Percentiles rank a stretch among this genome's conserved stretches.
Conservation (phyloP, 2,113 vertebrate genomes). For the Osmerus eperlanus region DNA sequence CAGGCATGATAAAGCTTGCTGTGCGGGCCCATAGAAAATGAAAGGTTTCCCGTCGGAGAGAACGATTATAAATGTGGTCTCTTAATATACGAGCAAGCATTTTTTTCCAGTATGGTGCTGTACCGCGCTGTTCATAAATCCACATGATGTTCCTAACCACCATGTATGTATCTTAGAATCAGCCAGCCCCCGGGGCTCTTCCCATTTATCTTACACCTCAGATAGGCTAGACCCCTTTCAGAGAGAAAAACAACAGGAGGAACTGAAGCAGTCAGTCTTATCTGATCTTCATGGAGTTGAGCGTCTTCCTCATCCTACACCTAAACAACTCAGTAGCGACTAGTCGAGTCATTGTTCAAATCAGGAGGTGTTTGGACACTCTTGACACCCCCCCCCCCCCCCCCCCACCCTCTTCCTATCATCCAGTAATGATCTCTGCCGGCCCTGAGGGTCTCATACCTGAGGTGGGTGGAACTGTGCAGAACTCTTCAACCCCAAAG, state of each 20-base stretch:
- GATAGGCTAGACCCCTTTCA: conserved; percentile 15
- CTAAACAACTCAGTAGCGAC: conserved; percentile 38
- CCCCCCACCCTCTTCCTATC: conserved; percentile 6
- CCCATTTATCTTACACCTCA: conserved; percentile 37
- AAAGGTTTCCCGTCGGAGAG: conserved; percentile 70
- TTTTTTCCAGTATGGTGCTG: conserved; percentile 58
- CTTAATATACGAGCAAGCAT: conserved; percentile 72
- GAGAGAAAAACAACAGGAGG: conserved; percentile 43
- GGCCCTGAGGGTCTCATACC: conserved; percentile 71
- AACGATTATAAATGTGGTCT: conserved; percentile 68
- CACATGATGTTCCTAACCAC: conserved; percentile 65
- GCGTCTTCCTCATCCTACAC: conserved; percentile 64
- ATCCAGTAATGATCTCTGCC: conserved; percentile 51
- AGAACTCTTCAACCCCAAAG: conserved; percentile 53
- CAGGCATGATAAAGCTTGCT: conserved; percentile 79
- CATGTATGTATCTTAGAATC: conserved; percentile 50
- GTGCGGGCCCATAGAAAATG: conserved; percentile 70
- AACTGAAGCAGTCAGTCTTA: conserved; percentile 48
- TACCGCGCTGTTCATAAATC: conserved; percentile 70
- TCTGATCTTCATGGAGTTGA: conserved; percentile 60
- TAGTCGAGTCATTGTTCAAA: conserved; percentile 49
- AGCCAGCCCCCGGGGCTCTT: conserved; percentile 47
- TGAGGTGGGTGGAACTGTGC: conserved; percentile 66
- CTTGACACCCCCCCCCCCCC: background rate
- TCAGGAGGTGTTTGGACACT: conserved; percentile 40